Conservation (phyloP, 2,888 invertebrate genomes). For the Epiblema foenella region DNA sequence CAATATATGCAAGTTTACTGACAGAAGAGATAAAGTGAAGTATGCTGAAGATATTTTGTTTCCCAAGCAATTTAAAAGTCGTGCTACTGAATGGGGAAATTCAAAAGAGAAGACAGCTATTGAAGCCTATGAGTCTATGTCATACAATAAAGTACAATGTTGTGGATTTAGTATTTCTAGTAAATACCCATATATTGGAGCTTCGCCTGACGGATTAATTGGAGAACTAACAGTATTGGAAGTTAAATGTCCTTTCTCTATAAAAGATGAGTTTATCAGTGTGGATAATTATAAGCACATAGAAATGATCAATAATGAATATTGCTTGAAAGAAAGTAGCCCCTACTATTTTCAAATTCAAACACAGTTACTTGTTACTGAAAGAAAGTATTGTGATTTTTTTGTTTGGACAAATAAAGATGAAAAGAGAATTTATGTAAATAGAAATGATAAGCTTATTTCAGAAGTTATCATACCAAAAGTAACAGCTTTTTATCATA, state of each 20-base stretch:
- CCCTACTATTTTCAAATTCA: background rate
- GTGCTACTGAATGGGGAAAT: background rate
- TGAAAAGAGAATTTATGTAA: background rate
- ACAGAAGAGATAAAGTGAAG: background rate
- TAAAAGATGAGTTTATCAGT: constrained; percentile 5
- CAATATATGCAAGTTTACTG: background rate
- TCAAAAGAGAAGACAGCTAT: background rate
- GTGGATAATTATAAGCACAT: background rate
- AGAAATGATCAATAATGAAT: no score
- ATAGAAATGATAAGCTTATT: constrained; percentile 30
- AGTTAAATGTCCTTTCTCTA: constrained; percentile 1
- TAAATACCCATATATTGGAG: background rate
- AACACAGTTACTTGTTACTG: constrained; percentile 5
- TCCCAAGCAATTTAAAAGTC: background rate
- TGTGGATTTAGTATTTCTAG: background rate
- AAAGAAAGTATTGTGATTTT: background rate
- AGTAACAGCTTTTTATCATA: background rate
- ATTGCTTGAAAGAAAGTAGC: background rate
- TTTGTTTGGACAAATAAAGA: background rate
- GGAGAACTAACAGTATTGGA: background rate
- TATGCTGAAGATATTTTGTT: background rate
- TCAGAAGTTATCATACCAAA: constrained; percentile 11
- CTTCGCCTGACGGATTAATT: background rate
- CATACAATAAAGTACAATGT: background rate
- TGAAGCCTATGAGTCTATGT: background rate